Percentiles rank a stretch among this genome's conserved stretches.
Conservation (phyloP, 2,113 vertebrate genomes). For the human (Homo sapiens) region DNA sequence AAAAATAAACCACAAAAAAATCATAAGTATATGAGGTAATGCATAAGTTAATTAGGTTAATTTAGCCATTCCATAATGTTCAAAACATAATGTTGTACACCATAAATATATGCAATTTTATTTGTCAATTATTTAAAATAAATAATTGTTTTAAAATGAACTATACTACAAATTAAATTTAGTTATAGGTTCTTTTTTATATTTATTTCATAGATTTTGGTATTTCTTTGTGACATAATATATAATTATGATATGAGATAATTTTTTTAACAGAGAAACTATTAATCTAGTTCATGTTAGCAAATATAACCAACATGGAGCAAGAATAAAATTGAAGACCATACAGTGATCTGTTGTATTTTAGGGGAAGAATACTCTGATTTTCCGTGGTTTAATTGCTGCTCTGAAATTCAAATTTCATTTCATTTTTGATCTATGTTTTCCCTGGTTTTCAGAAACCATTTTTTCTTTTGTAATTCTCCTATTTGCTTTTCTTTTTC, state of each 20-base stretch:
- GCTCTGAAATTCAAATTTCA: slow-evolving; percentile 29
- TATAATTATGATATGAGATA: not conserved
- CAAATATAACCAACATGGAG: not conserved
- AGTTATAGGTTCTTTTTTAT: not conserved
- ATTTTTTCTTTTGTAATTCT: not conserved
- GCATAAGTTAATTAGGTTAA: not conserved
- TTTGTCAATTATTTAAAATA: not conserved
- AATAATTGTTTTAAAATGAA: not conserved
- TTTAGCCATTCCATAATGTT: not conserved
- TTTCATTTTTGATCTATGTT: not conserved
- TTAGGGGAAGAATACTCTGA: not conserved
- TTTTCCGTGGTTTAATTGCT: slow-evolving; percentile 7
- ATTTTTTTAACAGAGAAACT: not conserved
- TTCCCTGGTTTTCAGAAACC: not conserved
- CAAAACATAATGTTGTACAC: not conserved
- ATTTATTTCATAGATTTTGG: not conserved
- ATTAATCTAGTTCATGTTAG: not conserved
- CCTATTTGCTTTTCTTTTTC: not conserved
- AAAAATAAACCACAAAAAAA: not conserved
- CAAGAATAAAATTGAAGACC: not conserved
- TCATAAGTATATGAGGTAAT: not conserved
- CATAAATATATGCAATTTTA: not conserved
- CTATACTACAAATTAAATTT: not conserved
- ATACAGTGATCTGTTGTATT: not conserved
- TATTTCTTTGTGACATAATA: slow-evolving; percentile 27